phyloP scores from a whole-genome alignment of 2,113 vertebrate genomes.

The Odontesthes bonariensis region DNA sequence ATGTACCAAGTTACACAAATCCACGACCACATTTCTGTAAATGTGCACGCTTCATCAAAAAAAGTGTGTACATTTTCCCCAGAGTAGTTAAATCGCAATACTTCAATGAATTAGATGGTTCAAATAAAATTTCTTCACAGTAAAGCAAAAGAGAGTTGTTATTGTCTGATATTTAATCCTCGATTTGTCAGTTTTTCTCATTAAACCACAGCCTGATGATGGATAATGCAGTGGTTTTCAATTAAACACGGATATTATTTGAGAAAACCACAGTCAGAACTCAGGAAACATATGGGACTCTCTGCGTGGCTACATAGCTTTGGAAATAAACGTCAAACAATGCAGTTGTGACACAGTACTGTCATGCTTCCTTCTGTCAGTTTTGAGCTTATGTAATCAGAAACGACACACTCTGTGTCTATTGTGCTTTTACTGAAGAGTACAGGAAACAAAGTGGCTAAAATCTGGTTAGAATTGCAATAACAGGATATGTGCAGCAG shows the following conservation, averaged over 20 bases:
- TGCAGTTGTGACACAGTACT: neutral
- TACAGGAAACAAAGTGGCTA: slow-evolving; percentile 27
- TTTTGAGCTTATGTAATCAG: slow-evolving; percentile 14
- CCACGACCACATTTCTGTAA: slow-evolving; percentile 56
- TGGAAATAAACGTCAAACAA: slow-evolving; percentile 29
- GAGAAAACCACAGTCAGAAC: slow-evolving; percentile 27
- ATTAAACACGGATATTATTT: slow-evolving; percentile 20
- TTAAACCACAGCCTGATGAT: slow-evolving; percentile 34
- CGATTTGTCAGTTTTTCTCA: slow-evolving; percentile 59
- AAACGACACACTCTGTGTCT: neutral
- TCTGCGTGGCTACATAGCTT: slow-evolving; percentile 7
- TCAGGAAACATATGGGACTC: slow-evolving; percentile 14
- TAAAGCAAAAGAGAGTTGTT: slow-evolving; percentile 54
- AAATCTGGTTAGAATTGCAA: slow-evolving; percentile 48
- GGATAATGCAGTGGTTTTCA: slow-evolving; percentile 37
- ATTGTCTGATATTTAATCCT: slow-evolving; percentile 55
- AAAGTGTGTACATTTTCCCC: slow-evolving; percentile 53
- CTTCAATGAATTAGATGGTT: slow-evolving; percentile 51
- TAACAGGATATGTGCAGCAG: slow-evolving; percentile 74
- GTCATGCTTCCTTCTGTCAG: slow-evolving; percentile 28
- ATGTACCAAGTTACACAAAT: slow-evolving; percentile 65
- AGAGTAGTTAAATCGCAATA: slow-evolving; percentile 58
- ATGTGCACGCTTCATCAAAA: slow-evolving; percentile 62
- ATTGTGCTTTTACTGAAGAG: slow-evolving; percentile 26
- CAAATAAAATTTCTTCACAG: slow-evolving; percentile 47